Base-by-base conservation (phyloP, 2,113 vertebrate species). In the Engraulis encrasicolus region DNA sequence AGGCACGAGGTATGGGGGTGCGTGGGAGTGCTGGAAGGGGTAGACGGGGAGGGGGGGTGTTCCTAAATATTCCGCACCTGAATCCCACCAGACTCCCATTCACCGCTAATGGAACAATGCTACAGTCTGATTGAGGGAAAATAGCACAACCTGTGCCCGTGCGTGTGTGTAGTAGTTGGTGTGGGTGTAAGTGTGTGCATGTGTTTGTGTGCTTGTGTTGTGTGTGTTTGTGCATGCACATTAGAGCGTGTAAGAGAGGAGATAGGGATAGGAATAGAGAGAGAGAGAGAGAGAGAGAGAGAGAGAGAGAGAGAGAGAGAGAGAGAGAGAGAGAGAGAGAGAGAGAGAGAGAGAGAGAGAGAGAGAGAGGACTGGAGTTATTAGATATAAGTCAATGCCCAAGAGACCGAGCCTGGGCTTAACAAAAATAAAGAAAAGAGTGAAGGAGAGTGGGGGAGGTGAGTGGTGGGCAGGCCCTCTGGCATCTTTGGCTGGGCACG, bases 31-130 rank as follows among this genome's bases (percentile, higher is more conserved):
- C 17, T 17, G 50, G 31, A 19, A 17, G 34, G 50, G 52, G n/a
- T n/a, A n/a, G n/a, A n/a, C n/a, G n/a, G n/a, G n/a, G n/a, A n/a
- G n/a, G 48, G 66, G n/a, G 27, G 61, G 23, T 12, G 27, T 2
- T 12, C 61, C 66, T 36, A 79, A 91, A 87, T 88, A 87, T 54
- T 78, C 66, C 79, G 81, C 81, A 87, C 88, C 66, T 91, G 81
- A 90, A 89, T 89, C 88, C 80, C 89, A 87, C 79, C 20, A 83
- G 79, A 87, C 50, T 58, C 86, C n/a, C 79, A 89, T 84, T 84
- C 90, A 91, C 83, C 85, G 77, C 84, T 85, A 49, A 85, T 90
- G 86, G 34, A 78, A 92, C 79, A 88, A 79, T 85, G 78, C 81
- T 88, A 88, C 91, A 85, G 37, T 77, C 17, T 87, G 50, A 83